phyloP scores from a whole-genome alignment of 2,113 vertebrate species.

The Daboia siamensis region DNA sequence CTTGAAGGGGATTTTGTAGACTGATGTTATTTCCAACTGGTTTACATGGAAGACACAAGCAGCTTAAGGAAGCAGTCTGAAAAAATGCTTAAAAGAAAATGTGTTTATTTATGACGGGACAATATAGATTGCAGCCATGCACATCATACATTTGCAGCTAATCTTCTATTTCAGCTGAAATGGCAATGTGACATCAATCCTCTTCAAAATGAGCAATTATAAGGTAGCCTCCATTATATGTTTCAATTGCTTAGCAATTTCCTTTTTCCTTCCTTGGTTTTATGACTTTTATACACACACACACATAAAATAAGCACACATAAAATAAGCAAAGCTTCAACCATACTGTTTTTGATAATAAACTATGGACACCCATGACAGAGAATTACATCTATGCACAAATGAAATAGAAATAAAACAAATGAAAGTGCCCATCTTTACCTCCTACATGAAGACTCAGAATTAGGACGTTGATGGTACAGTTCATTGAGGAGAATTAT shows the following conservation, averaged over 20 bases:
- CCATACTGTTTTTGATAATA: too few relatives aligned
- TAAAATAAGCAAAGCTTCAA: too few relatives aligned
- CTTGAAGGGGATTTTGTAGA: too few relatives aligned
- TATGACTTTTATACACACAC: too few relatives aligned
- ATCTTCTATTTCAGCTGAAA: background rate
- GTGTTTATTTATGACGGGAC: background rate
- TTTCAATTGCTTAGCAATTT: background rate
- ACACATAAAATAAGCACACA: too few relatives aligned
- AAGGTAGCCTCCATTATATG: background rate
- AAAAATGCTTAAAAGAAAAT: background rate
- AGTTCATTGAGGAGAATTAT: background rate
- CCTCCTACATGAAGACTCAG: background rate
- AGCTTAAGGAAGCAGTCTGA: too few relatives aligned
- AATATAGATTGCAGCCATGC: background rate
- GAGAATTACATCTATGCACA: too few relatives aligned
- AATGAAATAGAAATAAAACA: background rate
- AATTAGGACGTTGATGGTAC: background rate
- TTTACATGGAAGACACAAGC: too few relatives aligned
- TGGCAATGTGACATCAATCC: too few relatives aligned
- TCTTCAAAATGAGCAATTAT: background rate
- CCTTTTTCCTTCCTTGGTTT: too few relatives aligned
- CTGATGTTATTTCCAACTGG: too few relatives aligned
- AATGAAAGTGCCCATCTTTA: background rate
- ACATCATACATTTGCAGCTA: background rate
- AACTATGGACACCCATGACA: too few relatives aligned